Evolutionary conservation across 2,113 vertebrate genomes (phyloP).

Genomic region (Phyllopteryx taeniolatus): DNA sequence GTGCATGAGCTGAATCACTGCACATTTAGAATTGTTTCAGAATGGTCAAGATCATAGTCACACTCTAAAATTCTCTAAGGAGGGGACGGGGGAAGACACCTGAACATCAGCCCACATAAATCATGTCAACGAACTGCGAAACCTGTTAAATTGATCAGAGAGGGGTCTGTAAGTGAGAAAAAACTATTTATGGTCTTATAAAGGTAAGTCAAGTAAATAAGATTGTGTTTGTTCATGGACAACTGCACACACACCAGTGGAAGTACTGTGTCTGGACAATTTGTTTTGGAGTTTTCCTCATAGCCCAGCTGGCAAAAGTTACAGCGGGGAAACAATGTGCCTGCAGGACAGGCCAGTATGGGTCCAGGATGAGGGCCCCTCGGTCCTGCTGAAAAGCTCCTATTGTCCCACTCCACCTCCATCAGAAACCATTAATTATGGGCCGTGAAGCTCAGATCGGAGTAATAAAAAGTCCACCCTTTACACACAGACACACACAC

Average conservation of each 20-base stretch:
- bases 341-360: conserved; percentile 77
- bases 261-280: conserved; percentile 68
- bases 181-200: not conserved
- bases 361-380: conserved; percentile 55
- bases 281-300: conserved; percentile 78
- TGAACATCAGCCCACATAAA: not conserved
- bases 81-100: no score
- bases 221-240: not conserved
- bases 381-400: conserved; percentile 82
- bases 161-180: not conserved
- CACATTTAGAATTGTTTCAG: not conserved
- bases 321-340: conserved; percentile 87
- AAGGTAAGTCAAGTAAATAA: not conserved
- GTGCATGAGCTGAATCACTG: not conserved
- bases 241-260: conserved; percentile 1
- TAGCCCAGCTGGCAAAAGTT: conserved; percentile 92
- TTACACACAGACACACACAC: conserved; percentile 21
- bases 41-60: not conserved
- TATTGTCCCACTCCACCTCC: conserved; percentile 86
- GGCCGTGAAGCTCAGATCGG: conserved; percentile 82
- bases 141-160: not conserved
- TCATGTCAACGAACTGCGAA: not conserved
- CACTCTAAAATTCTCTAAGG: not conserved
- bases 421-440: conserved; percentile 97
- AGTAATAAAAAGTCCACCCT: conserved; percentile 50